phyloP scores from a whole-genome alignment of 2,797 vertebrate genomes.

The Leptodactylus fallax region DNA sequence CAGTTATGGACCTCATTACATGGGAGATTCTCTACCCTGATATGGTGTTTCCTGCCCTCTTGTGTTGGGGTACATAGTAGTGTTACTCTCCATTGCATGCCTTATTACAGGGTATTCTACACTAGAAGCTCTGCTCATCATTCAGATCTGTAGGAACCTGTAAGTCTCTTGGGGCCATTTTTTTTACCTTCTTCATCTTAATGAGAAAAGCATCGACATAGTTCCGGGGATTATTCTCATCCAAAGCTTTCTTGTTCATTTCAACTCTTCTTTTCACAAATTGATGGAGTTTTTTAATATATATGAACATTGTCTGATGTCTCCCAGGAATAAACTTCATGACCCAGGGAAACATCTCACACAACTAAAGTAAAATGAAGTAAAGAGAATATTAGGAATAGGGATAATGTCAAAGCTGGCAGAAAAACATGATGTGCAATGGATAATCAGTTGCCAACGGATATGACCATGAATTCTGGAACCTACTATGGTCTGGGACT shows the following conservation, averaged over 20 bases:
- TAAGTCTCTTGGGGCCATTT: background rate
- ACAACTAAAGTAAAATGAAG: conserved; percentile 27
- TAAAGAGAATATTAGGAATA: background rate
- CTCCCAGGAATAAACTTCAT: conserved; percentile 56
- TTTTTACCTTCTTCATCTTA: conserved; percentile 48
- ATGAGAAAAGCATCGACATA: conserved; percentile 69
- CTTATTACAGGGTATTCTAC: no score
- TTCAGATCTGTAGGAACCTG: no score
- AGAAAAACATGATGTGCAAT: background rate
- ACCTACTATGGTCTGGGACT: no score
- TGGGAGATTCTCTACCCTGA: no score
- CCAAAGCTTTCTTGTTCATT: conserved; percentile 44
- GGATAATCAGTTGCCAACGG: no score
- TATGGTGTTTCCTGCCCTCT: no score
- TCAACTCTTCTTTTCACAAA: conserved; percentile 48
- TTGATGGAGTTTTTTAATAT: conserved; percentile 36
- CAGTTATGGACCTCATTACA: no score
- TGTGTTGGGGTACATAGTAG: no score
- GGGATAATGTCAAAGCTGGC: background rate
- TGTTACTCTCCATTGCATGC: no score
- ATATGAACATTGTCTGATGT: conserved; percentile 39
- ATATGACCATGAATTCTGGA: no score
- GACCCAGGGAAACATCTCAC: conserved; percentile 59
- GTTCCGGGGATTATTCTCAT: conserved; percentile 59
- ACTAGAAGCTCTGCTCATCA: no score